Evolutionary conservation across 2,888 invertebrate genomes (phyloP).

Genomic region (Bibio marci): DNA sequence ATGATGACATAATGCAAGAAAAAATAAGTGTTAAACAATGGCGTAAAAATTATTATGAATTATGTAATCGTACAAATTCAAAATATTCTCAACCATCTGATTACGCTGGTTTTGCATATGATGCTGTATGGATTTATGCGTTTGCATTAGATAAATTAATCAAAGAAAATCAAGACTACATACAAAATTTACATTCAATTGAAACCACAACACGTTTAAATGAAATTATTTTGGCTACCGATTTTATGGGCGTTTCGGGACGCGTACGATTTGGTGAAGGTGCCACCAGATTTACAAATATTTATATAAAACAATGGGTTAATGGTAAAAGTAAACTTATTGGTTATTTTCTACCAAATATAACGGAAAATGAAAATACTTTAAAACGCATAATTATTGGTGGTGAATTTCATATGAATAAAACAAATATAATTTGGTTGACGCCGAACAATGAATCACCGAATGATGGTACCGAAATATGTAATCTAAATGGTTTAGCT

Average conservation of each 20-base stretch:
- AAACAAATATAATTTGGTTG: conserved; percentile 43
- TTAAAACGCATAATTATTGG: conserved; percentile 26
- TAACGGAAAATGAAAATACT: conserved; percentile 22
- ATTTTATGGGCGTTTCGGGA: conserved; percentile 60
- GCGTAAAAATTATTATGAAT: conserved; percentile 30
- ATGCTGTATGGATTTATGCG: conserved; percentile 69
- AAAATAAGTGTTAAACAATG: conserved; percentile 46
- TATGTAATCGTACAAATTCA: neutral
- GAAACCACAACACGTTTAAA: conserved; percentile 30
- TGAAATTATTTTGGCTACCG: conserved; percentile 41
- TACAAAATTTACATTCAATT: conserved; percentile 14
- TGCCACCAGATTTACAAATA: conserved; percentile 43
- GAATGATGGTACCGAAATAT: conserved; percentile 49
- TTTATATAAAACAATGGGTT: conserved; percentile 43
- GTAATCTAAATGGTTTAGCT: conserved; percentile 51
- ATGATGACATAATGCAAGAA: conserved; percentile 42
- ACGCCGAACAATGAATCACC: conserved; percentile 41
- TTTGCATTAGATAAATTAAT: conserved; percentile 47
- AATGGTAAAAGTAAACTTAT: conserved; percentile 31
- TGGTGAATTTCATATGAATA: conserved; percentile 35
- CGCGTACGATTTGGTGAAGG: conserved; percentile 49
- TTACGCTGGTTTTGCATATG: conserved; percentile 62
- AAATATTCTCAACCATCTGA: conserved; percentile 27
- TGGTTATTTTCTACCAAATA: conserved; percentile 40
- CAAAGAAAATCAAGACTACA: conserved; percentile 25